Base-by-base conservation (phyloP, 2,113 vertebrate species). In the Carassius gibelio region DNA sequence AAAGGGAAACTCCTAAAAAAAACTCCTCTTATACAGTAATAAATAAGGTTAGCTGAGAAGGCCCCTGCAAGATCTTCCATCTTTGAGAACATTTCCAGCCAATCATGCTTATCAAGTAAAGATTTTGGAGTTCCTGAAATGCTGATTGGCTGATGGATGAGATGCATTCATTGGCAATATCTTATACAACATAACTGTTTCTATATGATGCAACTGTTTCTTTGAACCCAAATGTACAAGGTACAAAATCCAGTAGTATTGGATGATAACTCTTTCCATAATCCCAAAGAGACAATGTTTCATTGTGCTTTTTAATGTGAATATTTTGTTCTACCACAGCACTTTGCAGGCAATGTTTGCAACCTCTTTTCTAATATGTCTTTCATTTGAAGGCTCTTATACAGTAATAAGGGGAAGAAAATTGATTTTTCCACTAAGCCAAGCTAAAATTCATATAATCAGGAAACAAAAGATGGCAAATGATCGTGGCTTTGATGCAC, bases 391-490 rank as follows among this genome's bases (percentile, higher is more conserved):
- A 45, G 4, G 34, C 34, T 45, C 71, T 74, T 38, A 72, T n/a
- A n/a, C 8, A 45, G 36, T 72, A 72, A 72, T 72, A 72, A n/a
- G 42, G 19, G 36, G 36, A 42, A 42, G 8, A 11, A 71, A 42
- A 72, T 21, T 0, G 68, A 71, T 21, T 71, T 71, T 71, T 42
- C 68, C 36, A 71, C 36, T 42, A 42, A 71, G 69, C n/a, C 69
- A 72, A 74, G 38, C 21, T 7, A 45, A 42, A 74, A 23, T 45
- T 13, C 21, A 45, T 48, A 14, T 45, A 23, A 74, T 74, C 71
- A 74, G 68, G 68, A 69, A 8, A 69, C 68, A 71, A 71, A 38
- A 74, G 10, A 74, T 74, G 10, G 71, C 21, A 74, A 74, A 74
- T 48, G 38, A 48, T 74, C 71, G 0, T 48, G 11, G 38, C 71